A percentile compares a stretch with the other conserved stretches of the same genome.
Evolutionary conservation across 2,888 invertebrate species (phyloP).

Genomic region (Hydropsyche betteni): DNA sequence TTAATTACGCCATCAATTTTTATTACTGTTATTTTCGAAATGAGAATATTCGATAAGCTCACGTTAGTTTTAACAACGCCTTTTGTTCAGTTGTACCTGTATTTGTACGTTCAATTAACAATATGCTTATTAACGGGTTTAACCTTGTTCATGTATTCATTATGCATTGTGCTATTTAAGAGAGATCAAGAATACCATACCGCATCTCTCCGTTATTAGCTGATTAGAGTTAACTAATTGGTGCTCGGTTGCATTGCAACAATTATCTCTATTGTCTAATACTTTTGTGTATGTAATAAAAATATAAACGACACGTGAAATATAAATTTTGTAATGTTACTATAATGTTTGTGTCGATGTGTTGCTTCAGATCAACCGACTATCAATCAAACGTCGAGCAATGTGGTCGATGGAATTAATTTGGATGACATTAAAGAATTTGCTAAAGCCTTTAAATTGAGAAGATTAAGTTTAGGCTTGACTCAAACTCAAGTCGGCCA

Average conservation of each 20-base stretch:
- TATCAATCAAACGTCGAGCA: slow-evolving; percentile 92
- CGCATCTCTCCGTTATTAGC: slow-evolving; percentile 13
- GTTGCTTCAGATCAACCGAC: slow-evolving; percentile 80
- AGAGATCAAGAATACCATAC: slow-evolving; percentile 17
- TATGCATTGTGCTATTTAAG: slow-evolving; percentile 21
- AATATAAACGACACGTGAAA: too few relatives aligned
- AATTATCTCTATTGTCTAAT: not conserved
- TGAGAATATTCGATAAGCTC: too few relatives aligned
- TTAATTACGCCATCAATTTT: too few relatives aligned
- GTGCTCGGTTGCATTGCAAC: slow-evolving; percentile 8
- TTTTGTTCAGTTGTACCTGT: too few relatives aligned
- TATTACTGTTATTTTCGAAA: too few relatives aligned
- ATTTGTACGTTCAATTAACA: slow-evolving; percentile 3
- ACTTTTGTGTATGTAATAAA: too few relatives aligned
- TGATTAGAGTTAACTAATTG: slow-evolving; percentile 20
- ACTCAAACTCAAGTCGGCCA: slow-evolving; percentile 99
- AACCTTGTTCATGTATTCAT: slow-evolving; percentile 4
- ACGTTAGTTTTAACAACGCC: too few relatives aligned
- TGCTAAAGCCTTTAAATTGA: slow-evolving; percentile 95
- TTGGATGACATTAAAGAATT: slow-evolving; percentile 98
- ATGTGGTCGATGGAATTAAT: slow-evolving; percentile 96
- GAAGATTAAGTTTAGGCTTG: slow-evolving; percentile 90
- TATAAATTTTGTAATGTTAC: too few relatives aligned
- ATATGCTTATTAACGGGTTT: slow-evolving; percentile 10
- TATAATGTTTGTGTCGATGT: not conserved